These are phyloP conservation scores for Drymonia ruficornis DNA, from an alignment of 2,888 invertebrate species.

Conservation along the genomic window DNA sequence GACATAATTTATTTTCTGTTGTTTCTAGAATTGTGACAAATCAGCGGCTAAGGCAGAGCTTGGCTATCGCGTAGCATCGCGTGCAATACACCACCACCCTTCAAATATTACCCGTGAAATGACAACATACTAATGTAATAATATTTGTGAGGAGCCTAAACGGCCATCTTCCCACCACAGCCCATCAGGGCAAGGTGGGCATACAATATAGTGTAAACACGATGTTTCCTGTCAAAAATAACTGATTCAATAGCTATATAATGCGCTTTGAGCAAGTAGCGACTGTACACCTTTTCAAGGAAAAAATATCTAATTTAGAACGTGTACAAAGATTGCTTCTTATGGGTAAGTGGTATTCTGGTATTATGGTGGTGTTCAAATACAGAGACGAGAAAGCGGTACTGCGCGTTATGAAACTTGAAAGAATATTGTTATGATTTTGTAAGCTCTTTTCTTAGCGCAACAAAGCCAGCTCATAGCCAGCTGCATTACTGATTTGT, in stretches of 20 bases:
- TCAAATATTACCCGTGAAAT: conserved; percentile 21
- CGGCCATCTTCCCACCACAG: conserved; percentile 13
- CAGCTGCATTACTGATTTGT: no score
- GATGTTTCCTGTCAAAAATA: conserved; percentile 42
- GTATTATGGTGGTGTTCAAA: neutral
- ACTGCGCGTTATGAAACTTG: neutral
- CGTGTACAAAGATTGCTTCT: conserved; percentile 3
- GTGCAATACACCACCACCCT: conserved; percentile 4
- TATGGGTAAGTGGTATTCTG: conserved; percentile 1
- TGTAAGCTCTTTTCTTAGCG: neutral
- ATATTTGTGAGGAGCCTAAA: conserved; percentile 37
- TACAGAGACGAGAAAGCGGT: neutral
- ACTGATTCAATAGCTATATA: conserved; percentile 38
- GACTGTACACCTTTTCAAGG: conserved; percentile 18
- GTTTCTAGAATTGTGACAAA: no score
- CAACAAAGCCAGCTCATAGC: no score
- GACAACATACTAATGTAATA: conserved; percentile 27
- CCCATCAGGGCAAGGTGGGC: conserved; percentile 4
- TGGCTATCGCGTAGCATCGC: neutral
- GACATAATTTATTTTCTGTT: no score
- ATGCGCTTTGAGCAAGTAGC: conserved; percentile 19
- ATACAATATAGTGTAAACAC: conserved; percentile 36
- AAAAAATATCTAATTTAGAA: conserved; percentile 8
- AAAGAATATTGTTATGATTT: neutral
- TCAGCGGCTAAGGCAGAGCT: neutral